Percentiles rank a stretch among this genome's conserved stretches.
Conservation (phyloP, 1,140 invertebrate species). For the Campoletis sonorensis region DNA sequence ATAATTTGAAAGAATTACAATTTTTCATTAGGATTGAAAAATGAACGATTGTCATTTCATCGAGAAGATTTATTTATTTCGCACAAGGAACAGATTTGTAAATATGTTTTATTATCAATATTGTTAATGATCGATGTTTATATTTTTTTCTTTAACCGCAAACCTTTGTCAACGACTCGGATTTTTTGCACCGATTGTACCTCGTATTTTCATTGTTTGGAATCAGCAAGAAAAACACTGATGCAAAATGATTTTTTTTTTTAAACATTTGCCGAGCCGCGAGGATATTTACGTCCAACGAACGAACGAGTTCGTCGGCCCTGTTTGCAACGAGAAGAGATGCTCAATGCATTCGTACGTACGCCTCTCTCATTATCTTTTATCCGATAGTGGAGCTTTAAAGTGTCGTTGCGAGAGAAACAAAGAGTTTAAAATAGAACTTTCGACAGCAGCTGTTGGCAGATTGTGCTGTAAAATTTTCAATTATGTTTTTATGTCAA, state of each 20-base stretch:
- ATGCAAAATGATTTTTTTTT: background rate
- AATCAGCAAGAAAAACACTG: background rate
- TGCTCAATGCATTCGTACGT: background rate
- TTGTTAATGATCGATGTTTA: too few species aligned
- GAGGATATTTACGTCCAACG: background rate
- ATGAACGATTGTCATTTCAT: too few species aligned
- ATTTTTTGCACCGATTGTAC: too few species aligned
- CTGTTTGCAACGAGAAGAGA: background rate
- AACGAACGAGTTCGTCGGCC: background rate
- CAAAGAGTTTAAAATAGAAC: conserved; percentile 7
- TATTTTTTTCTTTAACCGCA: too few species aligned
- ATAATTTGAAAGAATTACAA: too few species aligned
- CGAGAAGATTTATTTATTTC: too few species aligned
- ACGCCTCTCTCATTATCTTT: background rate
- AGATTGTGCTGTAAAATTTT: background rate
- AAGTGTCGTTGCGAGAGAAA: background rate
- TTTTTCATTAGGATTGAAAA: too few species aligned
- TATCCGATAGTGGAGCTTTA: background rate
- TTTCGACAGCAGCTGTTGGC: background rate
- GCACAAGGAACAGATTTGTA: too few species aligned
- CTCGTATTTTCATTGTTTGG: background rate
- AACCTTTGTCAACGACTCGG: too few species aligned
- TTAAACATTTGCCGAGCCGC: background rate
- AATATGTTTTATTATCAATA: too few species aligned
- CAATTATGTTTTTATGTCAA: background rate